A percentile compares a stretch with the other conserved stretches of the same genome.
These are phyloP conservation scores for Pristionchus japonicus DNA, from an alignment of 2,888 invertebrate species.

Conservation along the genomic window DNA sequence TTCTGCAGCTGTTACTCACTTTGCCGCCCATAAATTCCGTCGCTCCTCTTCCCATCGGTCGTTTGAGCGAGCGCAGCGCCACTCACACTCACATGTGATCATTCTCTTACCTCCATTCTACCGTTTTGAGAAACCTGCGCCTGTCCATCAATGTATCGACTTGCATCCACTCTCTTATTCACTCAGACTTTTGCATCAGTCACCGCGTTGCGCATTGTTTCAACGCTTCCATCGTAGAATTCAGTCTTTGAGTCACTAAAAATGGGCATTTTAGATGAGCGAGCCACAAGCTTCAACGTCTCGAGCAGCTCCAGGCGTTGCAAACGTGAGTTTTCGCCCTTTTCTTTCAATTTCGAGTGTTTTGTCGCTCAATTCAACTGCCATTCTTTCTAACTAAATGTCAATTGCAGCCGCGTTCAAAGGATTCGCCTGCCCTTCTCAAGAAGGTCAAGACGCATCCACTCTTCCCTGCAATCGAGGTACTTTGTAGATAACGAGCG, in stretches of 20 bases:
- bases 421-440: not conserved
- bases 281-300: not conserved
- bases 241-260: not conserved
- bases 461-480: conserved; percentile 15
- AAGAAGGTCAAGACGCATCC: conserved; percentile 27
- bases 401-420: not conserved
- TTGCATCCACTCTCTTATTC: too few species aligned
- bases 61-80: not conserved
- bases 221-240: not conserved
- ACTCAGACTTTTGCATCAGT: too few species aligned
- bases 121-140: not conserved
- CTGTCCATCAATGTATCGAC: not conserved
- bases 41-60: conserved; percentile 7
- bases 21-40: conserved; percentile 31
- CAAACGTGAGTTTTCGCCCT: not conserved
- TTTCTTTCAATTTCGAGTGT: not conserved
- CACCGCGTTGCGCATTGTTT: not conserved
- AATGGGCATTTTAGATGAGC: not conserved
- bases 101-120: not conserved
- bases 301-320: not conserved
- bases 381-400: not conserved
- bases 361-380: not conserved
- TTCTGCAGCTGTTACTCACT: conserved; percentile 39
- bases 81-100: conserved; percentile 13
- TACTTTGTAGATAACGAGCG: not conserved